A percentile compares a stretch with the other conserved stretches of the same genome.
Conservation (phyloP, 1,140 invertebrate genomes). For the Galleria mellonella region DNA sequence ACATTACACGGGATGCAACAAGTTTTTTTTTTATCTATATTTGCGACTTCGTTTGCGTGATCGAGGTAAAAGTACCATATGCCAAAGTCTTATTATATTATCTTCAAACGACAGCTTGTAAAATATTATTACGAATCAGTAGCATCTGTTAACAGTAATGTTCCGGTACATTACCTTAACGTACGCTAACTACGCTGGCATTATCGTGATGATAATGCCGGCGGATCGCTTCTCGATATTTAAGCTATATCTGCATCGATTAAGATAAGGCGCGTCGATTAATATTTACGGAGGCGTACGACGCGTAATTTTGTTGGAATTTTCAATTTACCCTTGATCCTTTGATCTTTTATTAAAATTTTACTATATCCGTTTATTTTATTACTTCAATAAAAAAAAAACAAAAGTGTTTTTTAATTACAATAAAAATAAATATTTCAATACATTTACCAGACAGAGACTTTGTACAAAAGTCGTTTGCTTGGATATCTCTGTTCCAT, state of each 20-base stretch:
- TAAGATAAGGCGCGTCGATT: constrained; percentile 22
- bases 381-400: neutral
- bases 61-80: no score
- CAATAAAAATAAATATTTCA: neutral
- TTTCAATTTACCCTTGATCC: neutral
- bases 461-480: no score
- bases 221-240: constrained; percentile 34
- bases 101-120: no score
- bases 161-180: constrained; percentile 1
- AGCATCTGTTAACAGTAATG: constrained; percentile 4
- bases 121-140: neutral
- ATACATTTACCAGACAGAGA: no score
- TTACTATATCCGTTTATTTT: neutral
- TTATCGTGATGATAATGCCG: constrained; percentile 33
- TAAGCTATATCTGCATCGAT: constrained; percentile 25
- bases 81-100: no score
- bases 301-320: neutral
- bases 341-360: neutral
- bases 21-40: no score
- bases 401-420: neutral
- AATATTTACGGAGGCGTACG: constrained; percentile 20
- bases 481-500: no score
- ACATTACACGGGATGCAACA: no score
- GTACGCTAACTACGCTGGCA: constrained; percentile 7
- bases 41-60: no score